These are phyloP conservation scores for Phylloscopus collybita DNA, from an alignment of 2,797 vertebrate species.

Conservation along the genomic window DNA sequence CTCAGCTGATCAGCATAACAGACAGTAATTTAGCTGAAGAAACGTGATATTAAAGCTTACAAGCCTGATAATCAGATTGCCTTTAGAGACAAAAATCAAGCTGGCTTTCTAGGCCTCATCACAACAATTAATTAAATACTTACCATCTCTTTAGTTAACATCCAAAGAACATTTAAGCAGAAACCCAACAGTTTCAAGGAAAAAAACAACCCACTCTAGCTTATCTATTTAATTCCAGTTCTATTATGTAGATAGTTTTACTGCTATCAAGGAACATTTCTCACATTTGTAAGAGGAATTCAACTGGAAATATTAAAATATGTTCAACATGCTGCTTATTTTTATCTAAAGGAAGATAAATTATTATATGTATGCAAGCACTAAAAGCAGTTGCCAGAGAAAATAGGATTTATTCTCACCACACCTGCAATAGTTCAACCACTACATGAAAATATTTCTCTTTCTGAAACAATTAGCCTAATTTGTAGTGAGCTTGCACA, in stretches of 20 bases:
- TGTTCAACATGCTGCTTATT: slow-evolving; percentile 27
- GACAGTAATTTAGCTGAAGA: slow-evolving; percentile 18
- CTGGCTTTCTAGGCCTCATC: not conserved
- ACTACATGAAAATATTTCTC: not conserved
- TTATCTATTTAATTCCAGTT: slow-evolving; percentile 17
- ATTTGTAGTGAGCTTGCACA: not conserved
- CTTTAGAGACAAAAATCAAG: slow-evolving; percentile 7
- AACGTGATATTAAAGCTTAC: slow-evolving; percentile 2
- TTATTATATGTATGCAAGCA: not conserved
- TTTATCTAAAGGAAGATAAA: slow-evolving; percentile 49
- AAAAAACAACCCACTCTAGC: not conserved
- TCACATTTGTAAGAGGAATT: slow-evolving; percentile 1
- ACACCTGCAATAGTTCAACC: slow-evolving; percentile 13
- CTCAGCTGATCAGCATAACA: not conserved
- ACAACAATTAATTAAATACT: slow-evolving; percentile 1
- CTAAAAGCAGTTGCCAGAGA: slow-evolving; percentile 9
- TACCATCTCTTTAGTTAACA: not conserved
- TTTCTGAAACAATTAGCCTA: slow-evolving; percentile 36
- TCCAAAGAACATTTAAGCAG: not conserved
- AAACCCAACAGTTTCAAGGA: not conserved
- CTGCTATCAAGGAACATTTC: slow-evolving; percentile 24
- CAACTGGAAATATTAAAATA: slow-evolving; percentile 46
- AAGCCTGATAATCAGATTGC: not conserved
- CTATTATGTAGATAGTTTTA: not conserved
- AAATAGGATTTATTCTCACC: slow-evolving; percentile 24